These are phyloP conservation scores for Baryphthengus martii DNA, from an alignment of 2,113 vertebrate genomes.

Conservation along the genomic window DNA sequence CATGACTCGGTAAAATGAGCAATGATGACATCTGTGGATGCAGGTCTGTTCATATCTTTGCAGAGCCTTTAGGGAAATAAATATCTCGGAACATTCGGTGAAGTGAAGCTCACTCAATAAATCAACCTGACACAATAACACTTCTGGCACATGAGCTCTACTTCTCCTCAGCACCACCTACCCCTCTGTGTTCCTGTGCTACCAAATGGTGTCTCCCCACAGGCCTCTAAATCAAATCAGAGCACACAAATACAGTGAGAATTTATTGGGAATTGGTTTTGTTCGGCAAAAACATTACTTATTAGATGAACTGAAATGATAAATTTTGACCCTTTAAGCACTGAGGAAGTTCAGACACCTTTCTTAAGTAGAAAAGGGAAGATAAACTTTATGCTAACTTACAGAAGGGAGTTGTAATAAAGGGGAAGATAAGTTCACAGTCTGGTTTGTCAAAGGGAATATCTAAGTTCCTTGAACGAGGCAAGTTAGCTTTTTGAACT, in stretches of 20 bases:
- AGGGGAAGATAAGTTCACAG: not conserved
- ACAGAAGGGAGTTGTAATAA: not conserved
- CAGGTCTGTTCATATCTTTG: slow-evolving; percentile 99
- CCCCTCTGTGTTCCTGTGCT: slow-evolving; percentile 91
- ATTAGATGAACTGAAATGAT: slow-evolving; percentile 91
- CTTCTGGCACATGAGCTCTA: slow-evolving; percentile 97
- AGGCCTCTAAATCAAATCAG: slow-evolving; percentile 99
- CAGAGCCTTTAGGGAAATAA: slow-evolving; percentile 99
- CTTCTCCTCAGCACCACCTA: slow-evolving; percentile 91
- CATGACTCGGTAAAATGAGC: slow-evolving; percentile 99
- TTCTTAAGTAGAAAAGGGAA: slow-evolving; percentile 59
- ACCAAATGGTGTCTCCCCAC: slow-evolving; percentile 99
- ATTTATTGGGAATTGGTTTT: slow-evolving; percentile 99
- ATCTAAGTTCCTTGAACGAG: not conserved
- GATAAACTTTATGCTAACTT: not conserved
- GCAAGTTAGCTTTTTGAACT: not conserved
- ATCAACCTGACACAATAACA: slow-evolving; percentile 99
- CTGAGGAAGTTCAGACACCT: slow-evolving; percentile 63
- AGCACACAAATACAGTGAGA: slow-evolving; percentile 97
- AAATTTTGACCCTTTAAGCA: slow-evolving; percentile 87
- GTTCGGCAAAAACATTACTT: slow-evolving; percentile 97
- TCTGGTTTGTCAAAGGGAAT: not conserved
- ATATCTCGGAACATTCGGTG: slow-evolving; percentile 99
- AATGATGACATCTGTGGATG: slow-evolving; percentile 99
- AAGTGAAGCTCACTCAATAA: slow-evolving; percentile 99